Percentiles rank a stretch among this genome's conserved stretches.
phyloP scores from a whole-genome alignment of 2,888 invertebrate genomes.

The Leucophora obtusa region DNA sequence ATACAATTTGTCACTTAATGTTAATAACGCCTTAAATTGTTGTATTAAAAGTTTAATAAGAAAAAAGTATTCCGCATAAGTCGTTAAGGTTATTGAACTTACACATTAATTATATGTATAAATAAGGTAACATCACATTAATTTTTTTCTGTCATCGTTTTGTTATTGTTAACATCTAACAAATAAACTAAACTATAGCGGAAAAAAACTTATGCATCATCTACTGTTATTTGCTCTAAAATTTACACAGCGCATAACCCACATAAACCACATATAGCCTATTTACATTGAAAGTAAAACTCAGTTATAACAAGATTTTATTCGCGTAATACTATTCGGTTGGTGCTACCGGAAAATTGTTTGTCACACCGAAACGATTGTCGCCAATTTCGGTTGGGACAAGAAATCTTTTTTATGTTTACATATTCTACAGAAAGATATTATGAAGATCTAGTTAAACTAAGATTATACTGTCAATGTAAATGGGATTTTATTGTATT shows the following conservation, averaged over 20 bases:
- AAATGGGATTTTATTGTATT: slow-evolving; percentile 2
- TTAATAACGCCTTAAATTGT: slow-evolving; percentile 31
- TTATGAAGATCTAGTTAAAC: no score
- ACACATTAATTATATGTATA: slow-evolving; percentile 7
- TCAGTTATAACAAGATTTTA: no score
- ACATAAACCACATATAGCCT: no score
- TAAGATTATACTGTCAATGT: no score
- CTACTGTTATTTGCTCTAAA: slow-evolving; percentile 43
- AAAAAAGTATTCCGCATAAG: slow-evolving; percentile 11
- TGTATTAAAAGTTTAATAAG: background rate
- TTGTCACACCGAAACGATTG: no score
- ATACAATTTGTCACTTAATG: slow-evolving; percentile 12
- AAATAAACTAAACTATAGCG: slow-evolving; percentile 21
- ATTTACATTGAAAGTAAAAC: no score
- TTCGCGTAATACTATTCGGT: no score
- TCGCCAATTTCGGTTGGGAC: no score
- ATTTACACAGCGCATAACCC: slow-evolving; percentile 41
- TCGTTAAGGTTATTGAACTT: slow-evolving; percentile 52
- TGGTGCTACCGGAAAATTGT: no score
- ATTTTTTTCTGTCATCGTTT: background rate
- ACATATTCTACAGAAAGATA: no score
- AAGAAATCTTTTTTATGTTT: no score
- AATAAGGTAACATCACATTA: slow-evolving; percentile 46
- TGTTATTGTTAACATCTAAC: slow-evolving; percentile 2
- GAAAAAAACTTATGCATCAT: slow-evolving; percentile 30